Percentiles rank a stretch among this genome's conserved stretches.
These are phyloP conservation scores for Rostratula benghalensis DNA, from an alignment of 2,113 vertebrate genomes.

Conservation along the genomic window DNA sequence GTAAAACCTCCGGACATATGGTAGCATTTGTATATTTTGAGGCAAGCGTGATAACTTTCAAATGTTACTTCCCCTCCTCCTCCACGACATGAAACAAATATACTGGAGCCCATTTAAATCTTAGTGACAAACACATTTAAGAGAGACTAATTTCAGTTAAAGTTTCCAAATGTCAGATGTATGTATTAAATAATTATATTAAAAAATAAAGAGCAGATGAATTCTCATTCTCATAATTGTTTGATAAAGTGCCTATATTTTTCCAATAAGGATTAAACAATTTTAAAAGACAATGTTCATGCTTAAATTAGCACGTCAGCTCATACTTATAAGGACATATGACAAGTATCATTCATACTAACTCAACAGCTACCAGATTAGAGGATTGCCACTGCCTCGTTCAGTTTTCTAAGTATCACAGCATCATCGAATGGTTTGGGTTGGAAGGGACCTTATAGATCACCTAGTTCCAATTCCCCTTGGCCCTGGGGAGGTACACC, in stretches of 20 bases:
- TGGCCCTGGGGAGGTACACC: background rate
- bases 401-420: background rate
- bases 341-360: background rate
- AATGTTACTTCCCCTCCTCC: constrained; percentile 63
- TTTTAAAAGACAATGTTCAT: background rate
- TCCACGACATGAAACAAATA: constrained; percentile 40
- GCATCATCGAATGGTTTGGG: background rate
- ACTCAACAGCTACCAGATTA: background rate
- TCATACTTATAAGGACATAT: background rate
- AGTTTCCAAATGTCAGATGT: constrained; percentile 49
- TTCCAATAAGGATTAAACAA: background rate
- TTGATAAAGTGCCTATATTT: background rate
- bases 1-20: constrained; percentile 39
- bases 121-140: constrained; percentile 39
- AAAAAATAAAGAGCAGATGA: constrained; percentile 17
- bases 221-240: background rate
- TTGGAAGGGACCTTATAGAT: background rate
- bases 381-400: background rate
- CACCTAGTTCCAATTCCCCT: background rate
- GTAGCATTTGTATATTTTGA: constrained; percentile 47
- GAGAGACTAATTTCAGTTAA: constrained; percentile 19
- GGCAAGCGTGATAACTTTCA: constrained; percentile 50
- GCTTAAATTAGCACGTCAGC: constrained; percentile 11
- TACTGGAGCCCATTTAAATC: constrained; percentile 9
- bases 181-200: background rate